These are phyloP conservation scores for Hirtodrosophila duncani DNA, from an alignment of 2,888 invertebrate genomes.

Conservation along the genomic window DNA sequence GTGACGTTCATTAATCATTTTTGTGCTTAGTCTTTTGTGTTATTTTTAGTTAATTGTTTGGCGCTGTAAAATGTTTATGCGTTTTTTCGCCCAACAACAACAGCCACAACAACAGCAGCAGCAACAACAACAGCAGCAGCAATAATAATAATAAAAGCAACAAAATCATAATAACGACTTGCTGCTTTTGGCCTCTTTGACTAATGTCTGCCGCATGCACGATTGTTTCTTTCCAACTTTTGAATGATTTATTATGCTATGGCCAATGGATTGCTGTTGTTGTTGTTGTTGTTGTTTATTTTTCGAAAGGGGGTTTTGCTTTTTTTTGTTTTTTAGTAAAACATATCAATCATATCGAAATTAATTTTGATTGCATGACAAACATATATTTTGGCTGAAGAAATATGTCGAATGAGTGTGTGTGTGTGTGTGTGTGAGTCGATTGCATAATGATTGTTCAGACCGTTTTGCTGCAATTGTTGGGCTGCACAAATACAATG, in stretches of 20 bases:
- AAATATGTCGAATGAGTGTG: neutral
- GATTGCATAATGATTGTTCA: too few relatives aligned
- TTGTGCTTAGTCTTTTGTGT: conserved; percentile 64
- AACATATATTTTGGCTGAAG: conserved; percentile 4
- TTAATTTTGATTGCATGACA: conserved; percentile 59
- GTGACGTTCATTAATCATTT: conserved; percentile 67
- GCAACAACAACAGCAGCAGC: neutral
- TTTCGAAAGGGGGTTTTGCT: conserved; percentile 45
- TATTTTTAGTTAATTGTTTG: conserved; percentile 73
- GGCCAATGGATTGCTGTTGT: too few relatives aligned
- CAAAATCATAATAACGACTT: conserved; percentile 39
- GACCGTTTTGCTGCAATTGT: too few relatives aligned
- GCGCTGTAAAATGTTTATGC: conserved; percentile 71
- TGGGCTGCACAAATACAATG: too few relatives aligned
- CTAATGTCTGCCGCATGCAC: conserved; percentile 67
- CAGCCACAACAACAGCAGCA: conserved; percentile 6
- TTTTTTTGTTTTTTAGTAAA: conserved; percentile 41
- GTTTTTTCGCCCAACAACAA: conserved; percentile 53
- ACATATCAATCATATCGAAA: conserved; percentile 66
- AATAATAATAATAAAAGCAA: too few relatives aligned
- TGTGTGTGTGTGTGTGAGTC: too few relatives aligned
- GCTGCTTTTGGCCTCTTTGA: conserved; percentile 59
- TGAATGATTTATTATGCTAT: conserved; percentile 59
- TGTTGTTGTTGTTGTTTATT: conserved; percentile 27
- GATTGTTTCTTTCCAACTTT: conserved; percentile 49